A percentile compares a stretch with the other conserved stretches of the same genome.
phyloP scores from a whole-genome alignment of 2,113 vertebrate species.

The Alexandromys fortis region DNA sequence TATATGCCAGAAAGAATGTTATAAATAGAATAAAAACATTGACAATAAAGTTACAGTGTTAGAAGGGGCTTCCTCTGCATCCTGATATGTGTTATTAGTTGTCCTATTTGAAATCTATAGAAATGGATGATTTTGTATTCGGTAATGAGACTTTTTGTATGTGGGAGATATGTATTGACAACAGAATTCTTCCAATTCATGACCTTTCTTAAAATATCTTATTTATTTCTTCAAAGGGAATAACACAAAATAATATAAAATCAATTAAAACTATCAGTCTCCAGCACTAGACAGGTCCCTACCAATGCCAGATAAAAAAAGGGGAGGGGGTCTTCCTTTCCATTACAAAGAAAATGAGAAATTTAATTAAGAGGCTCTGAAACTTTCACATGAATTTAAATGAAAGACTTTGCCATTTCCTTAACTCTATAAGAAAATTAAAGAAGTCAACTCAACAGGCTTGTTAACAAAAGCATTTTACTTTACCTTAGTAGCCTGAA shows the following conservation, averaged over 20 bases:
- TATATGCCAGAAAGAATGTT: neutral
- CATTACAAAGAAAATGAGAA: neutral
- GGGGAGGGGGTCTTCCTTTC: fast-evolving
- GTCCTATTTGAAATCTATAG: neutral
- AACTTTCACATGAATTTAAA: neutral
- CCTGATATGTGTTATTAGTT: neutral
- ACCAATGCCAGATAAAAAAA: neutral
- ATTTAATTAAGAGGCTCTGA: slow-evolving; percentile 8
- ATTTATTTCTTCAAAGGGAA: neutral
- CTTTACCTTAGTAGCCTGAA: slow-evolving; percentile 82
- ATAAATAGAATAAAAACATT: neutral
- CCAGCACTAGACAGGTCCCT: neutral
- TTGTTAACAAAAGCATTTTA: slow-evolving; percentile 57
- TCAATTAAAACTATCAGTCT: neutral
- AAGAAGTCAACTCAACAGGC: neutral
- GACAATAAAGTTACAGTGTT: neutral
- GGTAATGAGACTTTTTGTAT: neutral
- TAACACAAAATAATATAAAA: slow-evolving; percentile 29
- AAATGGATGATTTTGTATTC: neutral
- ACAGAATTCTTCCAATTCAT: neutral
- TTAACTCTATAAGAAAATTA: slow-evolving; percentile 12
- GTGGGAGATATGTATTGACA: neutral
- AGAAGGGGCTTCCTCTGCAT: neutral
- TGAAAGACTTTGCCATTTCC: neutral
- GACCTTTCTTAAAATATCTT: neutral